Percentiles rank a stretch among this genome's conserved stretches.
Evolutionary conservation across 2,113 vertebrate genomes (phyloP).

Genomic region (Tupaia tana): DNA sequence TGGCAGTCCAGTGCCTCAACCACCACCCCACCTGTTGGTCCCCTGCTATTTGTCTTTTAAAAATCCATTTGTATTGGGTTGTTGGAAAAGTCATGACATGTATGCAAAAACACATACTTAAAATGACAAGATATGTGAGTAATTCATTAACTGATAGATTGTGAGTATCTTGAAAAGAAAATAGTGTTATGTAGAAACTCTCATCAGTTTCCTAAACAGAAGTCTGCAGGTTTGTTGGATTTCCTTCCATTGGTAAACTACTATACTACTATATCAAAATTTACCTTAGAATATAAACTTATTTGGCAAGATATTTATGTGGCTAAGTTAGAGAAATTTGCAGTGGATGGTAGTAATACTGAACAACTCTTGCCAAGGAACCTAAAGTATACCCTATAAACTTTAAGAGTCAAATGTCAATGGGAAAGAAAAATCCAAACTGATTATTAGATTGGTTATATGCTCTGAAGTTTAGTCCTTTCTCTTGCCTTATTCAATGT

Average conservation of each 20-base stretch:
- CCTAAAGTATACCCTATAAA: background rate
- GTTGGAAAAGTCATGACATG: no score
- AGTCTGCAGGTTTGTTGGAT: background rate
- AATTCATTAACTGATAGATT: background rate
- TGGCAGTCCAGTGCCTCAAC: no score
- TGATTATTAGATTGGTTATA: background rate
- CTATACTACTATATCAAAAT: background rate
- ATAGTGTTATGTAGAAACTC: background rate
- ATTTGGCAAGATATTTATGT: background rate
- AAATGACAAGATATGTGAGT: background rate
- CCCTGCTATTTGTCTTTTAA: background rate
- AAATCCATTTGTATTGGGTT: background rate
- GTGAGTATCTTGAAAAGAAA: background rate
- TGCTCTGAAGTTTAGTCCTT: background rate
- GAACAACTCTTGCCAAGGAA: background rate
- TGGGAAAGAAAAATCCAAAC: background rate
- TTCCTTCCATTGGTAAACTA: conserved; percentile 27
- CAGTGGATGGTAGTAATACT: background rate
- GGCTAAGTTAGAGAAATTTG: background rate
- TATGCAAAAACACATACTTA: background rate
- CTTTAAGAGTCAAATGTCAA: background rate
- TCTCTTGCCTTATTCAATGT: background rate
- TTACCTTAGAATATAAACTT: background rate
- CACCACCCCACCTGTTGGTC: no score
- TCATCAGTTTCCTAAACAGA: background rate